phyloP scores from a whole-genome alignment of 2,797 vertebrate genomes.

The Chelon labrosus region DNA sequence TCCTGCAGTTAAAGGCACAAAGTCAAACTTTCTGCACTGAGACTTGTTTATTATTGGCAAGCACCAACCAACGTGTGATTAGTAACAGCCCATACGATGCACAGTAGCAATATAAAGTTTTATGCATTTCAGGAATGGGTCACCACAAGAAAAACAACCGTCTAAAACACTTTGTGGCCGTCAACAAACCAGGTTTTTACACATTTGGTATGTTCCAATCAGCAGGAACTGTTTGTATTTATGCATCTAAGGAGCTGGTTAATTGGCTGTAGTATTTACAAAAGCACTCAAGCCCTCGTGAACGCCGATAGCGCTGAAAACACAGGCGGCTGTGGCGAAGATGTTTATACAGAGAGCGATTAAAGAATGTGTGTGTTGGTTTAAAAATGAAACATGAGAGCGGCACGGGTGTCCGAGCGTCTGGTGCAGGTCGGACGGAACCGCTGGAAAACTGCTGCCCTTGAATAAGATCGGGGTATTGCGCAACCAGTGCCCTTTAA shows the following conservation, averaged over 20 bases:
- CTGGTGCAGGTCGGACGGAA: constrained; percentile 13
- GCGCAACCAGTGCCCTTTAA: constrained; percentile 45
- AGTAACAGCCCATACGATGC: not conserved
- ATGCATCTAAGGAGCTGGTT: constrained; percentile 17
- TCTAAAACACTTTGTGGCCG: constrained; percentile 1
- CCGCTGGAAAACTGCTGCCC: constrained; percentile 17
- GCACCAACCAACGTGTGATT: constrained; percentile 1
- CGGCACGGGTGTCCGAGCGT: not conserved
- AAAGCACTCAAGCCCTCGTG: constrained; percentile 17
- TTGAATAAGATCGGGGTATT: constrained; percentile 50
- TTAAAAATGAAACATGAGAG: constrained; percentile 44
- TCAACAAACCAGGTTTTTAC: constrained; percentile 17
- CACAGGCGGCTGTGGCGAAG: constrained; percentile 2
- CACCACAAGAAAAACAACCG: constrained; percentile 9
- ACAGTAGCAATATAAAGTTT: not conserved
- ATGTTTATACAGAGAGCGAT: constrained; percentile 6
- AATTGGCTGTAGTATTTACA: constrained; percentile 20
- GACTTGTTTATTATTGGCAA: not conserved
- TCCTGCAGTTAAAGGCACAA: not conserved
- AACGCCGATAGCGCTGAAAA: constrained; percentile 18
- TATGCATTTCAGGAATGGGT: constrained; percentile 12
- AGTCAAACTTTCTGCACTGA: not conserved
- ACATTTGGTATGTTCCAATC: not conserved
- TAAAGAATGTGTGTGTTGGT: constrained; percentile 10
- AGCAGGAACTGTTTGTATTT: constrained; percentile 32